Conservation (phyloP, 2,797 vertebrate species). For the Lutjanus argentimaculatus region DNA sequence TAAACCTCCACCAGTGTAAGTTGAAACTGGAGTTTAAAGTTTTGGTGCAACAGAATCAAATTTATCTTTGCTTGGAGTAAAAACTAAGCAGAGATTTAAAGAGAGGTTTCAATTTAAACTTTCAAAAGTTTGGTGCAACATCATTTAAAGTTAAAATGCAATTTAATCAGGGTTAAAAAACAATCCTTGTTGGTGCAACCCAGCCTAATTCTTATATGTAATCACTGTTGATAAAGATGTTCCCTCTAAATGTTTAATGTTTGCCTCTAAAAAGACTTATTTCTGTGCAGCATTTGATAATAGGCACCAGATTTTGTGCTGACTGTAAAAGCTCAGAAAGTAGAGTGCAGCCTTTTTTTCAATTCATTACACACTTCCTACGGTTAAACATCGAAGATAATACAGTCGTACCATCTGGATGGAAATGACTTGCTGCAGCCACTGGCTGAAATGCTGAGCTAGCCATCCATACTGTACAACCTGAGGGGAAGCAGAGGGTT, state of each 20-base stretch:
- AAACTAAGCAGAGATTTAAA: no score
- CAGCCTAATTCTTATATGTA: neutral
- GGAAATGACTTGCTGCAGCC: constrained; percentile 59
- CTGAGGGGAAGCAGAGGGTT: constrained; percentile 53
- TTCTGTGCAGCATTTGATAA: neutral
- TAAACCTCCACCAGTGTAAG: no score
- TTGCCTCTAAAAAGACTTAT: neutral
- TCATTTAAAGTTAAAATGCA: no score
- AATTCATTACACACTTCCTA: constrained; percentile 61
- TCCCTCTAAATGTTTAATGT: constrained; percentile 2
- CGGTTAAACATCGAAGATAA: constrained; percentile 58
- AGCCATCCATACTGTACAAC: constrained; percentile 54
- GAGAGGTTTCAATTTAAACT: no score
- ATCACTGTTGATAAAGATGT: neutral
- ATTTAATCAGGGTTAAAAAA: no score
- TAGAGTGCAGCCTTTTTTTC: constrained; percentile 42
- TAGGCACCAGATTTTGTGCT: constrained; percentile 35
- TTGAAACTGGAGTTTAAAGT: no score
- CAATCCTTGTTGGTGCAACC: no score
- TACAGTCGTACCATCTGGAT: constrained; percentile 63
- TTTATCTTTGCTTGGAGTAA: no score
- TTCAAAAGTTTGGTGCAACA: no score
- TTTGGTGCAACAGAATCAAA: no score
- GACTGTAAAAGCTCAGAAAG: constrained; percentile 45
- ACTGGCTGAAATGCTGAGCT: constrained; percentile 57